These are phyloP conservation scores for Gymnogyps californianus DNA, from an alignment of 2,113 vertebrate species.

Conservation along the genomic window DNA sequence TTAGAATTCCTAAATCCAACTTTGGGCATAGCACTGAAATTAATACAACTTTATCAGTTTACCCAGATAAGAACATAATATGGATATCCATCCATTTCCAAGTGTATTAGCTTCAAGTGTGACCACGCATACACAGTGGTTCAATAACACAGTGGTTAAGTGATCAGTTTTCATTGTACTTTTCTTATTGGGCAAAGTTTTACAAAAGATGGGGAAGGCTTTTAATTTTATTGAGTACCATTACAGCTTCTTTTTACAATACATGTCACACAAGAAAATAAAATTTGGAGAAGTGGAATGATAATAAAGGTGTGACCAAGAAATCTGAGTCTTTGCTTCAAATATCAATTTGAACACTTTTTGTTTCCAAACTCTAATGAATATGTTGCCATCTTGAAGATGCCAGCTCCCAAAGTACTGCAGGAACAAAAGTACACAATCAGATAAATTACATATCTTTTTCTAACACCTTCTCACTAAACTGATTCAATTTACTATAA, in stretches of 20 bases:
- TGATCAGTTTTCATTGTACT: not conserved
- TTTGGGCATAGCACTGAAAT: not conserved
- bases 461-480: slow-evolving; percentile 1
- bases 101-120: not conserved
- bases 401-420: not conserved
- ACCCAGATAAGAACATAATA: not conserved
- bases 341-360: slow-evolving; percentile 1
- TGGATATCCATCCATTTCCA: not conserved
- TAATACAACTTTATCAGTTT: not conserved
- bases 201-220: not conserved
- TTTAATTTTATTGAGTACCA: not conserved
- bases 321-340: slow-evolving; percentile 28
- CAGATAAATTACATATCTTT: slow-evolving; percentile 12
- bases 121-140: not conserved
- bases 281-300: slow-evolving; percentile 24
- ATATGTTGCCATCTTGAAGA: not conserved
- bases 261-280: not conserved
- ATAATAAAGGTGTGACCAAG: slow-evolving; percentile 41
- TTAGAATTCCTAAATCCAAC: not conserved
- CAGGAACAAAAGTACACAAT: not conserved
- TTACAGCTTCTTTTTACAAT: not conserved
- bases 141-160: not conserved
- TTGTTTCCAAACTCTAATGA: not conserved
- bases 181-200: not conserved
- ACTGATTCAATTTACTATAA: not conserved